Conservation (phyloP, 2,113 vertebrate species). For the Oreocharis arfaki region DNA sequence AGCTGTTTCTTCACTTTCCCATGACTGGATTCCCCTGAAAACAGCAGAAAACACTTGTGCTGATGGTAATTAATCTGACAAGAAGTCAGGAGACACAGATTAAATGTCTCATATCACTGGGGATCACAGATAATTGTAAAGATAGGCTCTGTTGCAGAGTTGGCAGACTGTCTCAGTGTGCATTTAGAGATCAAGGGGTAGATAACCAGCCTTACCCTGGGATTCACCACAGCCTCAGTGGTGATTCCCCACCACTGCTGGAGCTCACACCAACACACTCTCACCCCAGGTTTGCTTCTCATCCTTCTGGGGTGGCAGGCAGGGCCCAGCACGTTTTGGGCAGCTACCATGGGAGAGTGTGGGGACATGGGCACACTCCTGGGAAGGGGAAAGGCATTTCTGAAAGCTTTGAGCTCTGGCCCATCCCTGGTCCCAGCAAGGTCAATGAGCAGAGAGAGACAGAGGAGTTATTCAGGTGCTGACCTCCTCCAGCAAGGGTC, state of each 20-base stretch:
- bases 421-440: background rate
- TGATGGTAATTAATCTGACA: slow-evolving; percentile 33
- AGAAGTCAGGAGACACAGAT: slow-evolving; percentile 41
- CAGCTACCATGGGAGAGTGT: rapidly evolving
- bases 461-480: background rate
- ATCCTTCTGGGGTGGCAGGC: background rate
- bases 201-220: background rate
- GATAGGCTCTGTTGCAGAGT: background rate
- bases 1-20: slow-evolving; percentile 1
- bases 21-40: background rate
- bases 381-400: background rate
- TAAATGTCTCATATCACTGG: background rate
- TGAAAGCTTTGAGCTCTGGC: background rate
- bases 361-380: background rate
- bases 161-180: background rate
- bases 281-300: rapidly evolving
- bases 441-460: background rate
- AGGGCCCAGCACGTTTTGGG: background rate
- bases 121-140: background rate
- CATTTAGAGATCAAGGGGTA: background rate
- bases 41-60: background rate
- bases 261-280: background rate
- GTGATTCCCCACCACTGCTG: background rate
- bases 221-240: background rate
- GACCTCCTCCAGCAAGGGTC: background rate